A percentile compares a stretch with the other conserved stretches of the same genome.
Evolutionary conservation across 1,140 invertebrate species (phyloP).

Genomic region (Ridgeia piscesae): DNA sequence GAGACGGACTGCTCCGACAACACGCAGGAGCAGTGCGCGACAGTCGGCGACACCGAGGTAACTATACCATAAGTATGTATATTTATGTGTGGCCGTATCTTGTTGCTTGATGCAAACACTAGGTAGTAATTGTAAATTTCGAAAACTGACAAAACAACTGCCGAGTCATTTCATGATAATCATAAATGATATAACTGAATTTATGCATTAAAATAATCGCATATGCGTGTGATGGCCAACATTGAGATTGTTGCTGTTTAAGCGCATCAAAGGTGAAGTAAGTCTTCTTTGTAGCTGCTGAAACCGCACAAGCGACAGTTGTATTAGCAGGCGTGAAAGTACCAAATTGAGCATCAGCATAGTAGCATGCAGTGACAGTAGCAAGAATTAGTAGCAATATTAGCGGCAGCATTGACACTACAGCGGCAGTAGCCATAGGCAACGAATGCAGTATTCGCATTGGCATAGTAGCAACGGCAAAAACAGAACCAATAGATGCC

Average conservation of each 20-base stretch:
- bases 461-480: neutral
- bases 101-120: too few relatives aligned
- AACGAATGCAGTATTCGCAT: neutral
- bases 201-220: too few relatives aligned
- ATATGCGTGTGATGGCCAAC: too few relatives aligned
- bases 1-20: neutral
- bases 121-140: too few relatives aligned
- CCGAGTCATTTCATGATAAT: too few relatives aligned
- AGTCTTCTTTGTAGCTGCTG: too few relatives aligned
- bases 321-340: neutral
- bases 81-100: too few relatives aligned
- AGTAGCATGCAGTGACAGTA: neutral
- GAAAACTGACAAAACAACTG: too few relatives aligned
- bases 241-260: too few relatives aligned
- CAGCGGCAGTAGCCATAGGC: neutral
- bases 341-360: neutral
- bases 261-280: too few relatives aligned
- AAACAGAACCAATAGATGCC: neutral
- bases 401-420: neutral
- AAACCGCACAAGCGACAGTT: neutral
- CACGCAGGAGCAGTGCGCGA: neutral
- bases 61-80: too few relatives aligned
- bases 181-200: too few relatives aligned
- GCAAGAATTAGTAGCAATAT: neutral
- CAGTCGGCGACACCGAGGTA: neutral